Evolutionary conservation across 2,888 invertebrate genomes (phyloP), one percentile per base, ranked within the genome.

Genomic region (Diarsia brunnea): DNA sequence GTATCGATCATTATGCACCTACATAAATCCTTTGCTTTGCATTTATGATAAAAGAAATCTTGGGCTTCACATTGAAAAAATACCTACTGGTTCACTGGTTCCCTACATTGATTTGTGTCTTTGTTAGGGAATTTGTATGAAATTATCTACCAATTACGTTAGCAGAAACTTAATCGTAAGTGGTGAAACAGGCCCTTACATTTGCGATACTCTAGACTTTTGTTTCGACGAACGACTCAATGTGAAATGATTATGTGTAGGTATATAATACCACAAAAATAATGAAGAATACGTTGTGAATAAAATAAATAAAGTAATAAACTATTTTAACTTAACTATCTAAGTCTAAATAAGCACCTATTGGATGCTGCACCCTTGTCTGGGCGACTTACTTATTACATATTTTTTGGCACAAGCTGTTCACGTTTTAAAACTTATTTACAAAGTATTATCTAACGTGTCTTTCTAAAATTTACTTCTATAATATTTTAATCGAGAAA

Each of bases 391-490:
- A 73, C 55, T 55, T 70, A 71, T 61, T 12, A 72, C 19, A 55
- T 80, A 82, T 81, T 84, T 81, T 91, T 93, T 94, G 94, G 94
- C 94, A 94, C 93, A 86, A 86, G 73, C 86, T 84, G 92, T 94
- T 94, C 94, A 94, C 94, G 87, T 86, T 83, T 70, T 7, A 75
- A 38, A 82, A 74, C 24, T 73, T 89, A 90, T 89, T 88, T 89
- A 91, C 90, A 90, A 67, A 53, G n/a, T 82, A 72, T 12, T 58
- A 63, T 24, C 67, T 78, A 76, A 69, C 45, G n/a, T 75, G 67
- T 60, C 49, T n/a, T 60, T 49, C 38, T n/a, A n/a, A n/a, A n/a
- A n/a, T n/a, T 76, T 61, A 31, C 11, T 31, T 67, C 21, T 16
- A 10, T 5, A 11, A 38, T n/a, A 43, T 68, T 61, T 64, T 19